Evolutionary conservation across 2,113 vertebrate genomes (phyloP).

Genomic region (Perca schrenkii): DNA sequence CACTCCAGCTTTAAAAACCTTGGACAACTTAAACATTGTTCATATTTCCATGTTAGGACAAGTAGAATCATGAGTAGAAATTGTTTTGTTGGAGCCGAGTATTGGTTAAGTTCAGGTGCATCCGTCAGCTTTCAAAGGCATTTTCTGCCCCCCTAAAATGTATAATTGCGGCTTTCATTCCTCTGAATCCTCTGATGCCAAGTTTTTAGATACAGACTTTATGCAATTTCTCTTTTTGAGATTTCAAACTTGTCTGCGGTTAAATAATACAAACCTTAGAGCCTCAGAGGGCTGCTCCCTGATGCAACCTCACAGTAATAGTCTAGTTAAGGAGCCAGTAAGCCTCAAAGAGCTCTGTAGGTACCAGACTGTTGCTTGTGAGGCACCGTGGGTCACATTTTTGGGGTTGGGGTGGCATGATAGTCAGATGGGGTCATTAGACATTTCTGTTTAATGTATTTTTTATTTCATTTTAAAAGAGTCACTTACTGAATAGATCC

Average conservation of each 20-base stretch:
- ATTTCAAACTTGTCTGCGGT: neutral
- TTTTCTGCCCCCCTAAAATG: neutral
- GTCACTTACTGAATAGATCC: neutral
- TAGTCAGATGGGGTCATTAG: neutral
- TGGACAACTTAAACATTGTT: too few species aligned
- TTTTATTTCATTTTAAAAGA: neutral
- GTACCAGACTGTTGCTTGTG: neutral
- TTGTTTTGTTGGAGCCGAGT: too few species aligned
- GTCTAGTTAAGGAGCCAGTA: neutral
- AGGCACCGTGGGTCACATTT: neutral
- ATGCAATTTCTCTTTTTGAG: neutral
- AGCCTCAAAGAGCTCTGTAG: neutral
- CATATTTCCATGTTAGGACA: too few species aligned
- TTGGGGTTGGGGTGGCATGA: neutral
- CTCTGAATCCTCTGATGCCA: neutral
- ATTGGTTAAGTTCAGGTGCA: too few species aligned
- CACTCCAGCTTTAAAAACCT: too few species aligned
- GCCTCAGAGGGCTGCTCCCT: conserved; percentile 32
- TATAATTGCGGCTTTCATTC: neutral
- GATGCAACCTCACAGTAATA: conserved; percentile 52
- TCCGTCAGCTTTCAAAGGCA: neutral
- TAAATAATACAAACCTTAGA: conserved; percentile 40
- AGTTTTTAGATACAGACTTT: neutral
- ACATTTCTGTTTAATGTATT: neutral
- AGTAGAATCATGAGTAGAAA: too few species aligned